Conservation (phyloP, 1,140 invertebrate species). For the Trissolcus basalis region DNA sequence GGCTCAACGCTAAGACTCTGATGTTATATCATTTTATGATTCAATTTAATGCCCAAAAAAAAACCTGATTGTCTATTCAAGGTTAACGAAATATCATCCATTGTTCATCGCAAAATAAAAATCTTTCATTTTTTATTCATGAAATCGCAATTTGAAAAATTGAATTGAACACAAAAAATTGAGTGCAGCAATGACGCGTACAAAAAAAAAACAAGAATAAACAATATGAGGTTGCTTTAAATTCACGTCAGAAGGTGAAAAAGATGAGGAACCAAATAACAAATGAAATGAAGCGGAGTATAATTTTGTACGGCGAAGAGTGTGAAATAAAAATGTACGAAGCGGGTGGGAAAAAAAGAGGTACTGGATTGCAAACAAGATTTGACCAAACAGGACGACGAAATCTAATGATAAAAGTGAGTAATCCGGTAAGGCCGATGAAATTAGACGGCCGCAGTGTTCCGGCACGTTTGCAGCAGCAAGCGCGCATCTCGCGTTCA, state of each 20-base stretch:
- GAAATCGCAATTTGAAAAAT: background rate
- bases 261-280: too few relatives aligned
- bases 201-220: too few relatives aligned
- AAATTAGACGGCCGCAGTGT: constrained; percentile 32
- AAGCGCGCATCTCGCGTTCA: constrained; percentile 10
- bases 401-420: constrained; percentile 26
- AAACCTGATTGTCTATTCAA: background rate
- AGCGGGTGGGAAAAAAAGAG: too few relatives aligned
- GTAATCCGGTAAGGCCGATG: constrained; percentile 26
- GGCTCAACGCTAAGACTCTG: background rate
- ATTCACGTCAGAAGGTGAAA: too few relatives aligned
- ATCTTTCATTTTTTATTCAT: too few relatives aligned
- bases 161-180: too few relatives aligned
- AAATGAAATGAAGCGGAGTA: too few relatives aligned
- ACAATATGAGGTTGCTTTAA: too few relatives aligned
- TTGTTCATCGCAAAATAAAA: background rate
- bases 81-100: background rate
- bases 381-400: constrained; percentile 7
- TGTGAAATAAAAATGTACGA: too few relatives aligned
- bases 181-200: too few relatives aligned
- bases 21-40: constrained; percentile 14
- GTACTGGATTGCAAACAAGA: background rate
- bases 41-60: constrained; percentile 5
- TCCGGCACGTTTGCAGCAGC: constrained; percentile 17
- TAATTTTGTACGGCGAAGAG: constrained; percentile 1